A percentile compares a stretch with the other conserved stretches of the same genome.
These are phyloP conservation scores for Steatornis caripensis DNA, from an alignment of 2,113 vertebrate genomes.

Conservation along the genomic window DNA sequence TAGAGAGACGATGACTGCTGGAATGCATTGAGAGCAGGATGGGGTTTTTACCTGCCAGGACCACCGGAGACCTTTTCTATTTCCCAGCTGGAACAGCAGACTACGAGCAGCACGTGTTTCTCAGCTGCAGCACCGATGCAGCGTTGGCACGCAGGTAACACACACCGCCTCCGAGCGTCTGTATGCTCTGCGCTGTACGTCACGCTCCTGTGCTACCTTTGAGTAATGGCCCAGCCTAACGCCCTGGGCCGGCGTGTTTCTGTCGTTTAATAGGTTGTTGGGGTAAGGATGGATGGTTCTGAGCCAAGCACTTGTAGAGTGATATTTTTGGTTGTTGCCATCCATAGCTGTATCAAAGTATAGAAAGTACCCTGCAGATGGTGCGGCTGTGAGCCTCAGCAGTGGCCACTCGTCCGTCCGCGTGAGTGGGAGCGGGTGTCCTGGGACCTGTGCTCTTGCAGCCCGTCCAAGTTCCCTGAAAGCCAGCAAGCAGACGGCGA, in stretches of 20 bases:
- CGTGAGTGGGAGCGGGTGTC: background rate
- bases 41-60: background rate
- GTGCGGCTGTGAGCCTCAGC: background rate
- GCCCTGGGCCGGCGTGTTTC: background rate
- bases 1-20: background rate
- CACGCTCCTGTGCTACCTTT: background rate
- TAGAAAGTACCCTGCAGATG: background rate
- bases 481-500: too few species aligned
- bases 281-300: background rate
- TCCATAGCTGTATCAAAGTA: background rate
- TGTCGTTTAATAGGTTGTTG: background rate
- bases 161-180: background rate
- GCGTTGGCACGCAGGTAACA: background rate
- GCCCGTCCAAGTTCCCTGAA: background rate
- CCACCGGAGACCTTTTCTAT: background rate
- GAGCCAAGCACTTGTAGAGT: too few species aligned
- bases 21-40: background rate
- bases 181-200: accelerated
- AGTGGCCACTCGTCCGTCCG: background rate
- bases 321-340: too few species aligned
- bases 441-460: background rate
- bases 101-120: background rate
- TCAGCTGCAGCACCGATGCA: background rate
- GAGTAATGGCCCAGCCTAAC: background rate
- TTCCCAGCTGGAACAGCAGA: background rate